A percentile compares a stretch with the other conserved stretches of the same genome.
phyloP scores from a whole-genome alignment of 2,797 vertebrate species.

The Lepus townsendii region DNA sequence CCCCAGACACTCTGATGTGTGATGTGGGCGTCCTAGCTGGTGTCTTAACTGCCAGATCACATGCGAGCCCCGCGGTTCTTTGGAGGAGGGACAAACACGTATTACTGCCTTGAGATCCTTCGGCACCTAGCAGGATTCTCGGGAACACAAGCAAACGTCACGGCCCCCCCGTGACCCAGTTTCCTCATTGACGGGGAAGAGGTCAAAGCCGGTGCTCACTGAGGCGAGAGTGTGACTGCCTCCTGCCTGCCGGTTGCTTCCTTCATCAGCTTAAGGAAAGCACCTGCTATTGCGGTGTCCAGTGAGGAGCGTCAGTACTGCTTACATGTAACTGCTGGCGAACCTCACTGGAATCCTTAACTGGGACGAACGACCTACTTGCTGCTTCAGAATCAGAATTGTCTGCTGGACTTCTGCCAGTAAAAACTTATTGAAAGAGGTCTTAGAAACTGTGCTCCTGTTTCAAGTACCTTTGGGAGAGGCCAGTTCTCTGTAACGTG shows the following conservation, averaged over 20 bases:
- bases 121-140: background rate
- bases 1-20: too few species aligned
- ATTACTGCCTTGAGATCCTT: background rate
- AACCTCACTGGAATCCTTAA: background rate
- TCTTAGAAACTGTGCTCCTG: background rate
- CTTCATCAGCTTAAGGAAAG: background rate
- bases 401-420: background rate
- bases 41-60: too few species aligned
- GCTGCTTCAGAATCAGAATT: background rate
- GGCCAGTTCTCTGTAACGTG: background rate
- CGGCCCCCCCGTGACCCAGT: background rate
- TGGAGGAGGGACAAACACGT: background rate
- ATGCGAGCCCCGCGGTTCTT: background rate
- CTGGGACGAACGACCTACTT: background rate
- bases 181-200: background rate
- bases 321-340: background rate
- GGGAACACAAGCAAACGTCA: background rate
- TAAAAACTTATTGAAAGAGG: background rate
- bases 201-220: background rate
- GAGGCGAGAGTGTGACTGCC: too few species aligned
- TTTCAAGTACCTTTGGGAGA: background rate
- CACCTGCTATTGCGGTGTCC: background rate
- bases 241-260: background rate
- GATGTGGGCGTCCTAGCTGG: too few species aligned
- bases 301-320: too few species aligned